Evolutionary conservation across 37 sponge, comb jelly and placozoan species (phyloP), one percentile per base, ranked within the genome.

Genomic region (Diacarnus erythraeanus): DNA sequence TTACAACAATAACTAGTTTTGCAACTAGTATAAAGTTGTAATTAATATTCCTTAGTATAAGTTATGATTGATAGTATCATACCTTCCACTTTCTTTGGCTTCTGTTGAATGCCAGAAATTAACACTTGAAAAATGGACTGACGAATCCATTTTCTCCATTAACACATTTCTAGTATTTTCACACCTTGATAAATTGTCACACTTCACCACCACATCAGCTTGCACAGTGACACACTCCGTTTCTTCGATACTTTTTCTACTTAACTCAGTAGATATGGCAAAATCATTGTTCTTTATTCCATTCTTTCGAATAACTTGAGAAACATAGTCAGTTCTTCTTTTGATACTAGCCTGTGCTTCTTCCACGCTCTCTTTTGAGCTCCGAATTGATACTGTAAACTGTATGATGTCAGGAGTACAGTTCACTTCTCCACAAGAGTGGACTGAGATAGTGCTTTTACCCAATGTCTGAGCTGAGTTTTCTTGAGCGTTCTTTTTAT

Each of bases 261-360:
- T 64, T 1, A 89, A 39, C 22, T 83, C 82, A 23, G 86, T 86
- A 2, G 81, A 86, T 4, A 34, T n/a, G 10, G 72, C 57, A 20
- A 72, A 17, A 17, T 76, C 41, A 3, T 30, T 74, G 6, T 78
- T 85, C 34, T 75, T 79, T 8, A 92, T 42, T 5, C 77, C 64
- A 61, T 88, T 72, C 38, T 88, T 92, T 29, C 85, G 80, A 0
- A 92, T 54, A 6, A 80, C 85, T 51, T 92, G 89, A 38, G 75
- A 4, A 20, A 92, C 69, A 58, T 92, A 92, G 33, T 88, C 92
- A 0, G 57, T 65, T 59, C 92, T 76, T 60, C 92, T 70, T 31
- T 88, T 83, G 42, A 88, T 85, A 59, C 92, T 92, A 2, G 41
- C 30, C 43, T 84, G 80, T 22, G 89, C 92, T 2, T 67, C 89